Percentiles rank a stretch among this genome's conserved stretches.
Conservation (phyloP, 2,113 vertebrate species). For the Willisornis vidua region DNA sequence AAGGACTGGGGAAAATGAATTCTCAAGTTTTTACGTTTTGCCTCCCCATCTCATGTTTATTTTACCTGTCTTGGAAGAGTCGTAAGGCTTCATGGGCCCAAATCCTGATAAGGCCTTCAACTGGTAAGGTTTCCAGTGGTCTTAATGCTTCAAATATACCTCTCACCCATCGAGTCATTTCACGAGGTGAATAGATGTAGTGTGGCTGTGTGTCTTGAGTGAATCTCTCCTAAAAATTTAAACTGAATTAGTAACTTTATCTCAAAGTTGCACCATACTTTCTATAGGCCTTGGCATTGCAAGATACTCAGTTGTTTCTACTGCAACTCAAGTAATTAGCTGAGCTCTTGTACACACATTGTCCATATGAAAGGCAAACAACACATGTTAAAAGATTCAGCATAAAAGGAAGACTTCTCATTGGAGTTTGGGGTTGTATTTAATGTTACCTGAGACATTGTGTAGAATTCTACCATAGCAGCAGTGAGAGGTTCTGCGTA, state of each 20-base stretch:
- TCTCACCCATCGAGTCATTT: slow-evolving; percentile 98
- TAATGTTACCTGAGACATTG: slow-evolving; percentile 92
- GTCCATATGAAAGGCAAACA: neutral
- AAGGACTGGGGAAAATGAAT: neutral
- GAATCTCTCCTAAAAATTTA: slow-evolving; percentile 87
- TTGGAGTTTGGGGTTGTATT: neutral
- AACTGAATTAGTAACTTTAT: neutral
- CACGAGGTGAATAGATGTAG: slow-evolving; percentile 98
- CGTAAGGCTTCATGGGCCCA: slow-evolving; percentile 99
- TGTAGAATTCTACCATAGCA: slow-evolving; percentile 99
- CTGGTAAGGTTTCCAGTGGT: slow-evolving; percentile 93
- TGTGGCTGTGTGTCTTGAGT: slow-evolving; percentile 98
- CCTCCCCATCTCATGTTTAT: neutral
- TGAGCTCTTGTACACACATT: neutral
- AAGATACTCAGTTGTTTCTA: neutral
- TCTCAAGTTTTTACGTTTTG: neutral
- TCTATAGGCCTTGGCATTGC: neutral
- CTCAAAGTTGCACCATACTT: neutral
- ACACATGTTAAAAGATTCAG: neutral
- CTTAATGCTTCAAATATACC: slow-evolving; percentile 95
- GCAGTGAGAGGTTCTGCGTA: slow-evolving; percentile 96
- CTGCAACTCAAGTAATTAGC: neutral
- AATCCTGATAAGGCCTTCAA: slow-evolving; percentile 96
- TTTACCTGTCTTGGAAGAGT: slow-evolving; percentile 97
- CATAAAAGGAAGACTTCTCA: neutral